These are phyloP conservation scores for Bovichtus diacanthus DNA, from an alignment of 2,797 vertebrate genomes.

Conservation along the genomic window DNA sequence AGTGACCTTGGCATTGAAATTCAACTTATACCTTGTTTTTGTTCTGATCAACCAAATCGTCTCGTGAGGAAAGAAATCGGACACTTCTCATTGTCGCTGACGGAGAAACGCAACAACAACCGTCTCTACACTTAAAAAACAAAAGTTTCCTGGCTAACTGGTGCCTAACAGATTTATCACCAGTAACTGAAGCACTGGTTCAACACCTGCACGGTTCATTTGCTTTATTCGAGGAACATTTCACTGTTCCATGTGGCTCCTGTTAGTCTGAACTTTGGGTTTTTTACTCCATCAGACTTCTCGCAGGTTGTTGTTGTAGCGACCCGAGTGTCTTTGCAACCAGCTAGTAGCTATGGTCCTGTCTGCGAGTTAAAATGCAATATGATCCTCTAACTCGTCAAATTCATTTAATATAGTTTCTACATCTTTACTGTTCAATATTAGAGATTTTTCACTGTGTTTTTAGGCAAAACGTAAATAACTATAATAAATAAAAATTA, in stretches of 20 bases:
- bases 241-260: conserved; percentile 63
- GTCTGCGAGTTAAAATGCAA: not conserved
- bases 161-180: conserved; percentile 66
- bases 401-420: not conserved
- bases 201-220: conserved; percentile 67
- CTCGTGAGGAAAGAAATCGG: conserved; percentile 50
- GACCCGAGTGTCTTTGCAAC: conserved; percentile 18
- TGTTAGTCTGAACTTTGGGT: conserved; percentile 53
- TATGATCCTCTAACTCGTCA: not conserved
- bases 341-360: not conserved
- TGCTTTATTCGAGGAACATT: conserved; percentile 63
- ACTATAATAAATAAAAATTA: not conserved
- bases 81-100: conserved; percentile 49
- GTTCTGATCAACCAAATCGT: conserved; percentile 36
- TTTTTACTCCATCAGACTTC: conserved; percentile 18
- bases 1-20: conserved; percentile 32
- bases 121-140: conserved; percentile 19
- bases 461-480: not conserved
- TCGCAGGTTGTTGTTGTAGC: conserved; percentile 41
- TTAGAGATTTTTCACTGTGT: not conserved
- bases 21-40: conserved; percentile 41
- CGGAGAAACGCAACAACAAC: conserved; percentile 54
- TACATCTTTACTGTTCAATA: conserved; percentile 15
- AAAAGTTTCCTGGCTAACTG: conserved; percentile 39
- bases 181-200: conserved; percentile 45